phyloP scores from a whole-genome alignment of 2,113 vertebrate species.

The Brachypteracias leptosomus region DNA sequence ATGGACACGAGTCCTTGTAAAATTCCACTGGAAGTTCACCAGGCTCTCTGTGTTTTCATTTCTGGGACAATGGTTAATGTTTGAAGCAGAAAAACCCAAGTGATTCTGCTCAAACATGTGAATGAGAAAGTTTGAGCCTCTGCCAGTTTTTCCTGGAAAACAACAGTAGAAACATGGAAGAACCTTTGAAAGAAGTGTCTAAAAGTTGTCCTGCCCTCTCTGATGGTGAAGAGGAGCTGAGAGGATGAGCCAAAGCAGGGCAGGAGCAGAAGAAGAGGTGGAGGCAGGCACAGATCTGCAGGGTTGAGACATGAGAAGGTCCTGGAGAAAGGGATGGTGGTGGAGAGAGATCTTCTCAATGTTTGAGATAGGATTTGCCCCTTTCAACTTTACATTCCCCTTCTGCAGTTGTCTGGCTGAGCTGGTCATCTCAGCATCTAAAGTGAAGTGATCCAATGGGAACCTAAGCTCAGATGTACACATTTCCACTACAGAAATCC shows the following conservation, averaged over 20 bases:
- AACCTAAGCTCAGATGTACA: neutral
- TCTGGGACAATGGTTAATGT: neutral
- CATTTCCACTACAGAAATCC: neutral
- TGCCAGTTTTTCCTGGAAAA: neutral
- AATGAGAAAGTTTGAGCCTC: neutral
- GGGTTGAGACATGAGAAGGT: neutral
- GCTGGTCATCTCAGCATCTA: neutral
- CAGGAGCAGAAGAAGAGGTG: neutral
- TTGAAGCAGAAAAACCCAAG: neutral
- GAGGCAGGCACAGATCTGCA: neutral
- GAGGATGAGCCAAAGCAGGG: neutral
- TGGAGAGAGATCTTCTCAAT: neutral
- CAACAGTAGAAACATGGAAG: neutral
- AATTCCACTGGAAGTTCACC: neutral
- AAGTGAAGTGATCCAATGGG: neutral
- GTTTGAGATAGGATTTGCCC: neutral
- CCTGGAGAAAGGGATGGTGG: neutral
- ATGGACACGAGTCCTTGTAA: neutral
- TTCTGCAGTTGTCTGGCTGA: neutral
- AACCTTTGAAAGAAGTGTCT: neutral
- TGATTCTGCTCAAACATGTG: neutral
- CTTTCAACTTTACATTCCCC: neutral
- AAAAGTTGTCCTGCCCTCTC: neutral
- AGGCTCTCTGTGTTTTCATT: neutral
- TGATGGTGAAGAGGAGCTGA: neutral